Base-by-base conservation (phyloP, 2,888 invertebrate species). In the Argynnis bischoffii region DNA sequence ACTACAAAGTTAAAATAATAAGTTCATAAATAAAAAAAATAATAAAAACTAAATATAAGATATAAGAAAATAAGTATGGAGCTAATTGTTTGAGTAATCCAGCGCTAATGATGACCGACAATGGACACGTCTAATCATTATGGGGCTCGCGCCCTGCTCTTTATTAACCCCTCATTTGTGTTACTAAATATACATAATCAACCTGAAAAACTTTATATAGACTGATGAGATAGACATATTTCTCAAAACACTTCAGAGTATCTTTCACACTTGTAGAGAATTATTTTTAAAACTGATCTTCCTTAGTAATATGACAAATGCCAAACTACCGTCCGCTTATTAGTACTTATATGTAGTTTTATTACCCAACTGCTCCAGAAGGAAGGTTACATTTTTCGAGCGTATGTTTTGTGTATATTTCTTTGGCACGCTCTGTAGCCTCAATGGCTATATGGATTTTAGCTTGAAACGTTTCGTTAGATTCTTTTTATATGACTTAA, bases 41-140 rank as follows among this genome's bases (percentile, higher is more conserved):
- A 18, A 18, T 50, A 50, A 18, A 35, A 3, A 18, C 18, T 41
- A 61, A 51, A 53, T 53, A 50, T 21, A 18, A 47, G 48, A 51
- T 41, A 51, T 61, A 50, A 51, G 53, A 61, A 51, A 41, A 35
- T 61, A 53, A 53, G 35, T 15, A 61, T 41, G 13, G 18, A 15
- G 18, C 18, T 61, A 61, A 61, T 53, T 61, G 61, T 11, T 61
- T 35, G 77, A 75, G 79, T 80, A 80, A 84, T 69, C 55, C 48
- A 78, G 73, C 69, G 74, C 77, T 88, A 86, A 88, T 84, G 83
- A 81, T 85, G 85, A 87, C 63, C 54, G 76, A 74, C 73, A 74
- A 64, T 77, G 75, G 82, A 85, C 86, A 75, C 72, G 74, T 77
- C 78, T 82, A 82, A 84, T 84, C 77, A 79, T 74, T 78, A 77